Conservation (phyloP, 2,888 invertebrate genomes). For the Drosophila ustulata region DNA sequence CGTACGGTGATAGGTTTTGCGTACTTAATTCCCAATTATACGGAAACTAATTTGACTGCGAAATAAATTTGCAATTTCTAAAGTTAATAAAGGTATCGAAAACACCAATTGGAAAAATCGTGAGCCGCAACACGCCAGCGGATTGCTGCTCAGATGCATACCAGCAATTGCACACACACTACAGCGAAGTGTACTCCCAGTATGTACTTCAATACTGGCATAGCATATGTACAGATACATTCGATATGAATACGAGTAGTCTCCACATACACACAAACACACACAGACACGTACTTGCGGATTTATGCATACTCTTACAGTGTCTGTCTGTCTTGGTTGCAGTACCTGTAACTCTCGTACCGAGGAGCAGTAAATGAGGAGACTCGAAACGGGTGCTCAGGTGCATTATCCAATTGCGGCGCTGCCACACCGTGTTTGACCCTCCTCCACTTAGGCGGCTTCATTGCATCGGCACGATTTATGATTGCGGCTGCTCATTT, state of each 20-base stretch:
- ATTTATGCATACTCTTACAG: slow-evolving; percentile 6
- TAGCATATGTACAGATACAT: slow-evolving; percentile 8
- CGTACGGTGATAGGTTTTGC: not conserved
- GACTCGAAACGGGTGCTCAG: slow-evolving; percentile 72
- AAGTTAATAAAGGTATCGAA: slow-evolving; percentile 58
- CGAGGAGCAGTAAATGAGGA: slow-evolving; percentile 51
- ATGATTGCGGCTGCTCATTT: slow-evolving; percentile 67
- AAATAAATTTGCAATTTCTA: slow-evolving; percentile 27
- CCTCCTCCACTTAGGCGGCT: slow-evolving; percentile 72
- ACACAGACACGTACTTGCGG: not conserved
- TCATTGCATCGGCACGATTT: slow-evolving; percentile 77
- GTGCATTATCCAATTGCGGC: slow-evolving; percentile 79
- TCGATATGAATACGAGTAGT: slow-evolving; percentile 11
- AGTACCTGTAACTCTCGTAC: slow-evolving; percentile 15
- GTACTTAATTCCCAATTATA: slow-evolving; percentile 17
- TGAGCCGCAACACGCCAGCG: slow-evolving; percentile 43
- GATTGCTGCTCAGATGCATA: slow-evolving; percentile 19
- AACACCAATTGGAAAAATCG: slow-evolving; percentile 56
- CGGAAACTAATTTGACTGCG: slow-evolving; percentile 24
- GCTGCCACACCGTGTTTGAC: slow-evolving; percentile 60
- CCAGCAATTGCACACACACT: slow-evolving; percentile 19
- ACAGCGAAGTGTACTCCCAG: too few relatives aligned
- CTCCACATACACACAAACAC: not conserved
- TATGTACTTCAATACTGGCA: slow-evolving; percentile 4
- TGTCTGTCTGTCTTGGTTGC: slow-evolving; percentile 7